These are phyloP conservation scores for Plemyria rubiginata DNA, from an alignment of 2,888 invertebrate genomes.

Conservation along the genomic window DNA sequence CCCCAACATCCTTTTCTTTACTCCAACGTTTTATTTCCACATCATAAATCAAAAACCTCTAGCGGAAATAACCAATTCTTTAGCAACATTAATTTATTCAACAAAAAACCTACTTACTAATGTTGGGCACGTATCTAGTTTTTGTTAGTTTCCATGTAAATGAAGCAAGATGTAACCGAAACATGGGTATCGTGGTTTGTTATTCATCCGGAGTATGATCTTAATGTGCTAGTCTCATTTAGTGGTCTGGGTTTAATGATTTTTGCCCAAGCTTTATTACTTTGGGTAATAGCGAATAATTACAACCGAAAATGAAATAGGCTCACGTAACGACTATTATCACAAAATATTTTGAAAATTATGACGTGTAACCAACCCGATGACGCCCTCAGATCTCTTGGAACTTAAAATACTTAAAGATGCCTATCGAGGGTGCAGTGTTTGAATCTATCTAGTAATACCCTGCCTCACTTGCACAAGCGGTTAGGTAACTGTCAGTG, in stretches of 20 bases:
- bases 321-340: too few relatives aligned
- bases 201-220: conserved; percentile 42
- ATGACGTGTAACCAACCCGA: too few relatives aligned
- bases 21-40: conserved; percentile 10
- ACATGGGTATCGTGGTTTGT: conserved; percentile 37
- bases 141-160: conserved; percentile 44
- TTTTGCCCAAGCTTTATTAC: conserved; percentile 52
- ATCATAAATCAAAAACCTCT: conserved; percentile 10
- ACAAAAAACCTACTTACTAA: conserved; percentile 29
- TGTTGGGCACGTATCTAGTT: conserved; percentile 36
- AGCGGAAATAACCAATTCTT: conserved; percentile 32
- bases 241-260: conserved; percentile 43
- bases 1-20: not conserved
- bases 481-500: too few relatives aligned
- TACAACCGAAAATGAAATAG: conserved; percentile 25
- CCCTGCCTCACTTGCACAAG: too few relatives aligned
- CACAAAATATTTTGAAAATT: too few relatives aligned
- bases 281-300: conserved; percentile 51
- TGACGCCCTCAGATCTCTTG: too few relatives aligned
- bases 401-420: too few relatives aligned
- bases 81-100: conserved; percentile 25
- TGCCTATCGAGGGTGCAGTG: too few relatives aligned
- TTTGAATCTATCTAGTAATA: too few relatives aligned
- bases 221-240: conserved; percentile 52
- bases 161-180: conserved; percentile 34